Percentiles rank a stretch among this genome's conserved stretches.
These are phyloP conservation scores for Anoncus sp. DNA, from an alignment of 2,888 invertebrate species.

Conservation along the genomic window DNA sequence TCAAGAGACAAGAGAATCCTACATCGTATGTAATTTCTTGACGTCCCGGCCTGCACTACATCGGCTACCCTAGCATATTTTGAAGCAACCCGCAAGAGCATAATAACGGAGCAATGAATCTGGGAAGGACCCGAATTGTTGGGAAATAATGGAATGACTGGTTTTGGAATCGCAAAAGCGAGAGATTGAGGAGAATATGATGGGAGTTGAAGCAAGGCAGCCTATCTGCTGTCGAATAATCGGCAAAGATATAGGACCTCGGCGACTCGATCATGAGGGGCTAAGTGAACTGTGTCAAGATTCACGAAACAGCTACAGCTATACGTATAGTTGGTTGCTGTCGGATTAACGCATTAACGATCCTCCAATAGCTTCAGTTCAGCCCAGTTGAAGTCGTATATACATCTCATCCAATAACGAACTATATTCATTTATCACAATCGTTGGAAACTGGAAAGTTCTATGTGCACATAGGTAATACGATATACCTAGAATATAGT, in stretches of 20 bases:
- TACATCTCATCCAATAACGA: conserved; percentile 1
- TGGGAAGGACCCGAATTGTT: background rate
- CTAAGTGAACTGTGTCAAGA: conserved; percentile 67
- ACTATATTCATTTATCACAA: background rate
- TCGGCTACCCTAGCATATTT: too few species aligned
- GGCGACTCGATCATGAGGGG: conserved; percentile 66
- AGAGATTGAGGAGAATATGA: background rate
- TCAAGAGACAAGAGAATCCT: too few species aligned
- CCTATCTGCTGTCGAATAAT: conserved; percentile 63
- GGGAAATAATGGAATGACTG: background rate
- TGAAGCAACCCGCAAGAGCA: too few species aligned
- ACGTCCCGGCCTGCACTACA: too few species aligned
- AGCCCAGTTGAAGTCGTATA: conserved; percentile 17
- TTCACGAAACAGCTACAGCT: conserved; percentile 54
- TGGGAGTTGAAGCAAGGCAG: conserved; percentile 62
- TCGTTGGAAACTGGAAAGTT: background rate
- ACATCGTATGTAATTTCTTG: too few species aligned
- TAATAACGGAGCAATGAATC: background rate
- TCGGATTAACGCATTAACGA: conserved; percentile 75
- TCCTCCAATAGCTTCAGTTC: conserved; percentile 59
- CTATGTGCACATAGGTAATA: background rate
- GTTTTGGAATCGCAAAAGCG: conserved; percentile 1
- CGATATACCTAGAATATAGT: background rate
- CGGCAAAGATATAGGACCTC: conserved; percentile 62
- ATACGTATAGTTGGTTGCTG: conserved; percentile 57